Evolutionary conservation across 2,888 invertebrate species (phyloP).

Genomic region (Tachina fera): DNA sequence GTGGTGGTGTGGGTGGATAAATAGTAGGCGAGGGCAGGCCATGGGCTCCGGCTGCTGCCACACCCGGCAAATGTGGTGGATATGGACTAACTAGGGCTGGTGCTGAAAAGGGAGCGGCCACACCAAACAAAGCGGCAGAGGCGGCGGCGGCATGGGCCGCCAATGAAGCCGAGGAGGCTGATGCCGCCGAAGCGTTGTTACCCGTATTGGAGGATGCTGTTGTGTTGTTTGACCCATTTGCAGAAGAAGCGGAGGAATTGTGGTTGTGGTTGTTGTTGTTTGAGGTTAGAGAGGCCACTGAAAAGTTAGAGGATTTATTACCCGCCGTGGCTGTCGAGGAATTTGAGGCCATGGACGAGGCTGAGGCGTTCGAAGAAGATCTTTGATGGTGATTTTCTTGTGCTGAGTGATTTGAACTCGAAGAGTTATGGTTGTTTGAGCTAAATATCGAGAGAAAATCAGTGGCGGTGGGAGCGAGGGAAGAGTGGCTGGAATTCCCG

Average conservation of each 20-base stretch:
- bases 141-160: slow-evolving; percentile 70
- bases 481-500: slow-evolving; percentile 37
- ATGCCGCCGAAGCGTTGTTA: slow-evolving; percentile 49
- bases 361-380: slow-evolving; percentile 73
- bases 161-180: slow-evolving; percentile 66
- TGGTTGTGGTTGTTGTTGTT: slow-evolving; percentile 18
- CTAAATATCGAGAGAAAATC: slow-evolving; percentile 68
- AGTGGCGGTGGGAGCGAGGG: slow-evolving; percentile 62
- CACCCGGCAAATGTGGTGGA: slow-evolving; percentile 74
- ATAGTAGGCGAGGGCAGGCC: slow-evolving; percentile 83
- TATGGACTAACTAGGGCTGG: slow-evolving; percentile 72
- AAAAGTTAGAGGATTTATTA: slow-evolving; percentile 72
- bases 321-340: slow-evolving; percentile 65
- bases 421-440: slow-evolving; percentile 24
- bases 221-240: slow-evolving; percentile 70
- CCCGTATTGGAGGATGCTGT: background rate
- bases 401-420: slow-evolving; percentile 57
- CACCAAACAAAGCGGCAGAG: slow-evolving; percentile 70
- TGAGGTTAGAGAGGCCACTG: slow-evolving; percentile 70
- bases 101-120: slow-evolving; percentile 68
- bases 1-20: slow-evolving; percentile 83
- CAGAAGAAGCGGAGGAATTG: slow-evolving; percentile 62
- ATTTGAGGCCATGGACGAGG: slow-evolving; percentile 73
- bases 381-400: slow-evolving; percentile 63
- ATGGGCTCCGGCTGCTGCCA: slow-evolving; percentile 77